phyloP scores from a whole-genome alignment of 2,113 vertebrate genomes.

The Nestor notabilis region DNA sequence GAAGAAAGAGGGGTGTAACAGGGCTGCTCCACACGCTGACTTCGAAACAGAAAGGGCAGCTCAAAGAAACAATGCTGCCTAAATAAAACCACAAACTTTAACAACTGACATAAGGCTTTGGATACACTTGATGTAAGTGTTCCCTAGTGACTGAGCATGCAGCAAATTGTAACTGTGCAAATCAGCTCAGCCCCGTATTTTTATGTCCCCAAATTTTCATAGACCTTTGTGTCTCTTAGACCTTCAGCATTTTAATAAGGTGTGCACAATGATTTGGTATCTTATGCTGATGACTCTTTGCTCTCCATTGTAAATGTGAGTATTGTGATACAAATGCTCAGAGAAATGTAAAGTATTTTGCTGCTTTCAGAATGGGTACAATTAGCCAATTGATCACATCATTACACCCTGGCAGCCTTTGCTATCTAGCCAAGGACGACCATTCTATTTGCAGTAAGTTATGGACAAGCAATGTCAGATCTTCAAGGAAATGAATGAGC shows the following conservation, averaged over 20 bases:
- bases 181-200: not conserved
- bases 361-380: not conserved
- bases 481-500: not conserved
- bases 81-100: not conserved
- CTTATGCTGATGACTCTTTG: not conserved
- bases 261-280: not conserved
- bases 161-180: not conserved
- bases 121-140: not conserved
- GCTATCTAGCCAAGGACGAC: fast-evolving
- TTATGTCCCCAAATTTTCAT: not conserved
- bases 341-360: not conserved
- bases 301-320: not conserved
- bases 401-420: not conserved
- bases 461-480: not conserved
- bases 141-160: not conserved
- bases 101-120: not conserved
- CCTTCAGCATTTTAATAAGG: fast-evolving
- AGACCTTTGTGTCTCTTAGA: not conserved
- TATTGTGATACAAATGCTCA: not conserved
- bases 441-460: not conserved
- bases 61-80: not conserved
- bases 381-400: fast-evolving
- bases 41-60: not conserved
- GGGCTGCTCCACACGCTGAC: not conserved
- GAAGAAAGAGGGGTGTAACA: not conserved